Percentiles rank a stretch among this genome's conserved stretches.
These are phyloP conservation scores for Chaenodraco wilsoni DNA, from an alignment of 2,797 vertebrate genomes.

Conservation along the genomic window DNA sequence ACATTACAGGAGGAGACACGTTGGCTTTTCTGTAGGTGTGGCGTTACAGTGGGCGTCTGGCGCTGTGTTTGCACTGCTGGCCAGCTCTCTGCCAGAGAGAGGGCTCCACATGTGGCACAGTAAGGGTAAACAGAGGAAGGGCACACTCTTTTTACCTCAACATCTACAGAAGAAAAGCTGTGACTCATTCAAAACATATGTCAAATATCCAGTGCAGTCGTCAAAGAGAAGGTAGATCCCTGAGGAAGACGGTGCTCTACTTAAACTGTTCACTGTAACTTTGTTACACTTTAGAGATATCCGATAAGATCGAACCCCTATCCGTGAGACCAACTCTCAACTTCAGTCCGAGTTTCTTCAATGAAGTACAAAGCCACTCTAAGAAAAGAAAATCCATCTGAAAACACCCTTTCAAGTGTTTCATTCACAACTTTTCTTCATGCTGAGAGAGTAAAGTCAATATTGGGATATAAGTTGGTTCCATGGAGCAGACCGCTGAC, in stretches of 20 bases:
- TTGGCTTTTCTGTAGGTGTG: constrained; percentile 55
- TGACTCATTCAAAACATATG: constrained; percentile 70
- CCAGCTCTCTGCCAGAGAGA: constrained; percentile 31
- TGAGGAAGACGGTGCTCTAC: constrained; percentile 1
- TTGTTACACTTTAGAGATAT: neutral
- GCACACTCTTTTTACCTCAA: constrained; percentile 24
- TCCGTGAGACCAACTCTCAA: neutral
- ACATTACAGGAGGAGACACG: constrained; percentile 20
- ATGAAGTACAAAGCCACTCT: constrained; percentile 8
- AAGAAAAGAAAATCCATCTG: neutral
- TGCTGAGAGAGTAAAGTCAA: constrained; percentile 68
- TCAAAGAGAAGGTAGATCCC: constrained; percentile 21
- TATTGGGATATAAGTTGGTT: constrained; percentile 67
- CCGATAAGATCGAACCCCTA: neutral
- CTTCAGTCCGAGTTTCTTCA: constrained; percentile 2
- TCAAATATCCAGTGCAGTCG: constrained; percentile 40
- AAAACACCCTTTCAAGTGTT: constrained; percentile 49
- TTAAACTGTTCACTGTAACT: neutral
- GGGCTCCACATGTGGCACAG: constrained; percentile 51
- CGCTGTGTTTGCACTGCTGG: neutral
- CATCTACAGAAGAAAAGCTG: constrained; percentile 49
- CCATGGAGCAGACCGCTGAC: constrained; percentile 37
- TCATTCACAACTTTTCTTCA: constrained; percentile 67
- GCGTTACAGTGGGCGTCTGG: constrained; percentile 7
- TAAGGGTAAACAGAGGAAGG: constrained; percentile 53